Base-by-base conservation (phyloP, 2,797 vertebrate genomes). In the Sebastes itinus region DNA sequence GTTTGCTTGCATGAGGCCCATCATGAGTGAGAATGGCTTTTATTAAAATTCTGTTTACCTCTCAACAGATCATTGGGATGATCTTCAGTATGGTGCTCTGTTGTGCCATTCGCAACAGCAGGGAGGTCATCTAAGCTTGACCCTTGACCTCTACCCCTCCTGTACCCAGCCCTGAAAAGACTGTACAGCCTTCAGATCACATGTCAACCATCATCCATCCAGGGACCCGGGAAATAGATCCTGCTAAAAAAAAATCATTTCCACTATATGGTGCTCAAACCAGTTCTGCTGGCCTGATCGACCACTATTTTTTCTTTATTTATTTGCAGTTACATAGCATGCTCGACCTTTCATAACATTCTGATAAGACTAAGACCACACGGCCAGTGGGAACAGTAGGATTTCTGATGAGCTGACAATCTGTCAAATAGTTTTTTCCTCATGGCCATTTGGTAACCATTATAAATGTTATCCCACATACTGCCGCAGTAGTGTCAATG, bases 21-120 rank as follows among this genome's bases (percentile, higher is more conserved):
- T 2, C 63, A 6, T n/a, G 8, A 20, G 54, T 7, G 5, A 18
- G 8, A 52, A 28, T 20, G 3, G 5, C 11, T 61, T 49, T 75
- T 3, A 6, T 27, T 22, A 30, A 72, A 72, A 56, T 10, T 54
- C 0, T 54, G 2, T 55, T 81, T 80, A 60, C 16, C 18, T 70
- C 28, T 71, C 64, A 8, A 77, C 94, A 99, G 98, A 97, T 99
- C 89, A 98, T 99, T 61, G 98, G 98, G 88, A 99, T 99, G 98
- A 96, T 99, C 92, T 99, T 98, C 96, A 99, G 98, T 89, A 98
- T 99, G 98, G 96, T 99, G 82, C 97, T 99, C 64, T 99, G 98
- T 92, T 99, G 98, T 91, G 98, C 95, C 1, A 97, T 99, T 91
- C 97, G 97, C 78, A 99, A 97, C 95, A 97, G 96, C 77, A 95